These are phyloP conservation scores for Dromiciops gliroides DNA, from an alignment of 2,113 vertebrate genomes.

Conservation along the genomic window DNA sequence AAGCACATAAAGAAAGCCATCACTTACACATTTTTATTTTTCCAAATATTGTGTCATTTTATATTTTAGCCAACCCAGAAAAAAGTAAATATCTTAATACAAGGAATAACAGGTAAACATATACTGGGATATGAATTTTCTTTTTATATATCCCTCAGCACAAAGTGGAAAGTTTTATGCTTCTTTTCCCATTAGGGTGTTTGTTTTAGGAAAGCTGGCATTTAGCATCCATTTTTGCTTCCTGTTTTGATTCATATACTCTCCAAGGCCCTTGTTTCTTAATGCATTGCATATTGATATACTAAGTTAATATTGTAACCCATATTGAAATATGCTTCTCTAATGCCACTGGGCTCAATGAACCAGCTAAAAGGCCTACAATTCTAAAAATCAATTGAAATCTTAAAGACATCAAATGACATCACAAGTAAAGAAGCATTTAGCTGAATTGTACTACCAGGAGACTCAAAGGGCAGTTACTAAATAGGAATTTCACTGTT, in stretches of 20 bases:
- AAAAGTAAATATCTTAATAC: constrained; percentile 33
- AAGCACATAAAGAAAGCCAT: not conserved
- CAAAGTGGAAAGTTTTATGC: constrained; percentile 63
- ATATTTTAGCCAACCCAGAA: not conserved
- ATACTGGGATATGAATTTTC: constrained; percentile 60
- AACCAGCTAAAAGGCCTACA: constrained; percentile 59
- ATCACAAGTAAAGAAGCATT: constrained; percentile 56
- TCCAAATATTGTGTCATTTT: not conserved
- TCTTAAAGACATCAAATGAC: constrained; percentile 42
- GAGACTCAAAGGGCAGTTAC: constrained; percentile 31
- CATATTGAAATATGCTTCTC: constrained; percentile 59
- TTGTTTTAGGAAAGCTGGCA: constrained; percentile 66
- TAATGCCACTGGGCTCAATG: not conserved
- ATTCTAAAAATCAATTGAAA: constrained; percentile 78
- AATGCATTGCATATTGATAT: constrained; percentile 66
- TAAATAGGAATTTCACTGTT: constrained; percentile 7
- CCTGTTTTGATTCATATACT: constrained; percentile 64
- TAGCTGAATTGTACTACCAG: constrained; percentile 40
- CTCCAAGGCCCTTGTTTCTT: constrained; percentile 69
- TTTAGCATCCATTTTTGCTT: constrained; percentile 71
- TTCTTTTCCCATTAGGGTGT: constrained; percentile 67
- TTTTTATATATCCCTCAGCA: constrained; percentile 62
- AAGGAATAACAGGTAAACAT: constrained; percentile 57
- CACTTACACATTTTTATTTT: not conserved
- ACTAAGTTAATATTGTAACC: constrained; percentile 68